Evolutionary conservation across 2,113 vertebrate species (phyloP).

Genomic region (Diadophis punctatus): DNA sequence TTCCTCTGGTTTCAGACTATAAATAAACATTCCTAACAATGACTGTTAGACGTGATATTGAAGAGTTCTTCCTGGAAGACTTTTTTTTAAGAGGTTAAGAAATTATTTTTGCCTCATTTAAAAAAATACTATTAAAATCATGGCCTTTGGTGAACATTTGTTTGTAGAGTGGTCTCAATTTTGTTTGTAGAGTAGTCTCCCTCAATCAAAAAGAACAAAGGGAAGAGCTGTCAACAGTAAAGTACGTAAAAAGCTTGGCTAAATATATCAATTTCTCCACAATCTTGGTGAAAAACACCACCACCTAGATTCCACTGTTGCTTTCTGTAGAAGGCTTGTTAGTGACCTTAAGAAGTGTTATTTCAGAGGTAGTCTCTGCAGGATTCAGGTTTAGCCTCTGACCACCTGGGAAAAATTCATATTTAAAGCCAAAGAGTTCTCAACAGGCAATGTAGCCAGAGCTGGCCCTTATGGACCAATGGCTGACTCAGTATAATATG

Average conservation of each 20-base stretch:
- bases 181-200: neutral
- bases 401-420: neutral
- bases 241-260: neutral
- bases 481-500: neutral
- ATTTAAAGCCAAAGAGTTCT: neutral
- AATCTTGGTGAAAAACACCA: neutral
- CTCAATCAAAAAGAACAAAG: neutral
- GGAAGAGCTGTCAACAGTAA: neutral
- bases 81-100: neutral
- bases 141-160: neutral
- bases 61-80: neutral
- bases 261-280: neutral
- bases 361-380: neutral
- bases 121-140: neutral
- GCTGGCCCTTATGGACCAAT: neutral
- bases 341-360: neutral
- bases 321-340: neutral
- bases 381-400: neutral
- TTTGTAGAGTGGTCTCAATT: neutral
- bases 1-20: neutral
- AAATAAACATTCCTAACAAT: neutral
- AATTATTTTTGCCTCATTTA: neutral
- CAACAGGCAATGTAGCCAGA: neutral
- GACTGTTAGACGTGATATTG: neutral
- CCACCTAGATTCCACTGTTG: neutral